Conservation (phyloP, 2,797 vertebrate genomes). For the Hyperoplus lanceolatus region DNA sequence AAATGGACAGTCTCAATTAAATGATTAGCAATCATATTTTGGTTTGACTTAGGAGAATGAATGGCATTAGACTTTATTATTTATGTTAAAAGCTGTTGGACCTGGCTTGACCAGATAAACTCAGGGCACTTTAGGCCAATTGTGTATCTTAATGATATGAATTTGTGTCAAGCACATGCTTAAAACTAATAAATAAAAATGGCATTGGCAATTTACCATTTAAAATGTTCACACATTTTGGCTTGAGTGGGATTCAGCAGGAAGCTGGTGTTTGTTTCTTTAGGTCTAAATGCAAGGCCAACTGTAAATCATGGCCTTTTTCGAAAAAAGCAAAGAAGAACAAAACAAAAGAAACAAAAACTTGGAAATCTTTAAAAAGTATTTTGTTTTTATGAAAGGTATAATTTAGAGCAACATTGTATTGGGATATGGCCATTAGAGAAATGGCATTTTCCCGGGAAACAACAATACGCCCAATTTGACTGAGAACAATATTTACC, state of each 20-base stretch:
- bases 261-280: background rate
- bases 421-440: background rate
- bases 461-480: background rate
- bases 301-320: conserved; percentile 17
- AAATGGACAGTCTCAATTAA: conserved; percentile 62
- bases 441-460: background rate
- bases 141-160: conserved; percentile 36
- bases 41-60: conserved; percentile 51
- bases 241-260: background rate
- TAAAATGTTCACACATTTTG: conserved; percentile 1
- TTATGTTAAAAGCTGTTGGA: conserved; percentile 51
- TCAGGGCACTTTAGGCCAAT: conserved; percentile 31
- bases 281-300: background rate
- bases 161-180: conserved; percentile 43
- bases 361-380: background rate
- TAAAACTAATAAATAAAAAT: conserved; percentile 47
- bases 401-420: too few species aligned
- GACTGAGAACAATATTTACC: background rate
- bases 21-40: conserved; percentile 61
- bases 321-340: background rate
- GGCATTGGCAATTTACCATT: conserved; percentile 4
- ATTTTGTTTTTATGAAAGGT: background rate
- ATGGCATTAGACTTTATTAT: conserved; percentile 50
- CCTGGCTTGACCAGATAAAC: conserved; percentile 41
- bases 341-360: background rate